A percentile compares a stretch with the other conserved stretches of the same genome.
These are phyloP conservation scores for Malurus splendens DNA, from an alignment of 2,797 vertebrate species.

Conservation along the genomic window DNA sequence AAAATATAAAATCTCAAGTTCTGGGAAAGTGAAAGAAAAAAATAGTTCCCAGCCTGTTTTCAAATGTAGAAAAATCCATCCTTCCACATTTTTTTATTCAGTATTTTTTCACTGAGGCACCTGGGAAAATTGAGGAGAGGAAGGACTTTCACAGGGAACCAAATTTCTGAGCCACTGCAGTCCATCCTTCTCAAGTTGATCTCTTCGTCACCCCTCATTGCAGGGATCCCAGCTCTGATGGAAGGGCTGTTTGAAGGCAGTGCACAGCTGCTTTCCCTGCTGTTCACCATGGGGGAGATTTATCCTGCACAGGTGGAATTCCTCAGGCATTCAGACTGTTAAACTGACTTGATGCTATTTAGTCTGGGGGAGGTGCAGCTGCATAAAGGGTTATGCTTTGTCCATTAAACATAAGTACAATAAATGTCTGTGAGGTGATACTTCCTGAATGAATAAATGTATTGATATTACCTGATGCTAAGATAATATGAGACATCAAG, in stretches of 20 bases:
- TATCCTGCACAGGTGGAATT: not conserved
- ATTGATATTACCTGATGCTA: not conserved
- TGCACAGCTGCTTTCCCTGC: not conserved
- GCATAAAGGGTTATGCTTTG: not conserved
- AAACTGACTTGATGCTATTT: not conserved
- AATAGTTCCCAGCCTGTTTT: not conserved
- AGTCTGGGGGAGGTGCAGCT: not conserved
- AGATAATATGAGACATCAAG: not conserved
- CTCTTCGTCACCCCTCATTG: not conserved
- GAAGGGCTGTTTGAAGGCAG: not conserved
- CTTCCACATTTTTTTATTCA: fast-evolving
- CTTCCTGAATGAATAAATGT: not conserved
- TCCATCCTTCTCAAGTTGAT: not conserved
- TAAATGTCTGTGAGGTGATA: not conserved
- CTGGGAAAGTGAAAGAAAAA: not conserved
- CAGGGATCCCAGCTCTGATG: not conserved
- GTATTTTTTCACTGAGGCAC: not conserved
- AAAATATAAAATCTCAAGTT: not conserved
- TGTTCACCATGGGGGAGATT: not conserved
- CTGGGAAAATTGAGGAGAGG: not conserved
- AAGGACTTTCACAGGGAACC: not conserved
- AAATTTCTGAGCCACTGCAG: not conserved
- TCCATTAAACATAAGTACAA: not conserved
- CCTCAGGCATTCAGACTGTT: not conserved
- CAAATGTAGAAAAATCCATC: not conserved